These are phyloP conservation scores for Apodemia mormo DNA, from an alignment of 2,888 invertebrate genomes.

Conservation along the genomic window DNA sequence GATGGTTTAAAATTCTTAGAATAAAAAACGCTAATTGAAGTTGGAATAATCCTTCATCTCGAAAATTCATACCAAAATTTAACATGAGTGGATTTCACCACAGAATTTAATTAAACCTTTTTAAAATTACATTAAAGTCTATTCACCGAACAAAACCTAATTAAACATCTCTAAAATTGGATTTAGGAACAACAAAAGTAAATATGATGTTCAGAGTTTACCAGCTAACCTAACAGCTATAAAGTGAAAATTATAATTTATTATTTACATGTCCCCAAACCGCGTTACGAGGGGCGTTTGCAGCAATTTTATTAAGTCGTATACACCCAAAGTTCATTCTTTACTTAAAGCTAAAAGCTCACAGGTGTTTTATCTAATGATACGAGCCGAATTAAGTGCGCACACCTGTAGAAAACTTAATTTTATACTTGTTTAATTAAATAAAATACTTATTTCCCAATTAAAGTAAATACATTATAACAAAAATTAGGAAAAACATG, in stretches of 20 bases:
- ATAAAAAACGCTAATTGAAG: too few species aligned
- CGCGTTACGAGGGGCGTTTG: not conserved
- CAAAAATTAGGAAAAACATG: too few species aligned
- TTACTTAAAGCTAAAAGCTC: conserved; percentile 1
- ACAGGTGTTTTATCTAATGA: conserved; percentile 12
- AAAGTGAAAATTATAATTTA: not conserved
- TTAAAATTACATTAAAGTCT: too few species aligned
- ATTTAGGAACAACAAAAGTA: conserved; percentile 1
- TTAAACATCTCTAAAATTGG: not conserved
- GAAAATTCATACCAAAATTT: too few species aligned
- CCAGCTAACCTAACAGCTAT: not conserved
- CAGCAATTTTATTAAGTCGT: not conserved
- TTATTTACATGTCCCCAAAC: conserved; percentile 7
- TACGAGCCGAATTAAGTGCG: conserved; percentile 13
- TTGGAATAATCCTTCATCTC: too few species aligned
- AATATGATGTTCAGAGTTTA: not conserved
- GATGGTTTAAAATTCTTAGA: too few species aligned
- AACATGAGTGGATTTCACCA: too few species aligned
- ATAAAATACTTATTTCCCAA: not conserved
- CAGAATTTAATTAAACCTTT: too few species aligned
- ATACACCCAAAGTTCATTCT: conserved; percentile 1
- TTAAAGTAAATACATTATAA: too few species aligned
- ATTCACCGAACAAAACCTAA: too few species aligned
- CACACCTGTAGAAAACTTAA: not conserved
- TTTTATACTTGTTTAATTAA: not conserved